Percentiles rank a stretch among this genome's conserved stretches.
phyloP scores from a whole-genome alignment of 2,113 vertebrate genomes.

The Callorhinus ursinus region DNA sequence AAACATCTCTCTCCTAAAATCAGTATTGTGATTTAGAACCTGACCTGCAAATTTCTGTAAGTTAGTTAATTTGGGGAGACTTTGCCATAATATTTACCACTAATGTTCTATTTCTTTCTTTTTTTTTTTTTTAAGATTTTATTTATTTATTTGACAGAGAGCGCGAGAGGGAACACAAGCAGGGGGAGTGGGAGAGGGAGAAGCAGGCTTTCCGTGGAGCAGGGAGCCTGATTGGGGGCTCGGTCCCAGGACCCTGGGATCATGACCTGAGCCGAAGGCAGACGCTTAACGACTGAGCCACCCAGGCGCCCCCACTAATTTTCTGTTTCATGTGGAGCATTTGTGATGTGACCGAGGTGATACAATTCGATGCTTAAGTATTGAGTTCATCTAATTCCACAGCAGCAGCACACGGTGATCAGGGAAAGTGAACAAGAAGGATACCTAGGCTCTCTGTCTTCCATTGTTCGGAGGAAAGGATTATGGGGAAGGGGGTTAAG shows the following conservation, averaged over 20 bases:
- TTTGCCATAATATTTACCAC: not conserved
- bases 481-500: not conserved
- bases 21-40: not conserved
- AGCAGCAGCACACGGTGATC: not conserved
- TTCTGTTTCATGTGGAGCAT: not conserved
- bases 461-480: not conserved
- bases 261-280: too few species aligned
- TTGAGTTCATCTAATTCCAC: not conserved
- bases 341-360: not conserved
- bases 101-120: not conserved
- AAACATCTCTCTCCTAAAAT: not conserved
- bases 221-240: too few species aligned
- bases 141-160: too few species aligned
- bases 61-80: not conserved
- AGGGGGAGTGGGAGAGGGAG: too few species aligned
- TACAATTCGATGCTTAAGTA: not conserved
- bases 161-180: too few species aligned
- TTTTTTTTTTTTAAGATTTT: too few species aligned
- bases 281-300: too few species aligned
- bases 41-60: not conserved
- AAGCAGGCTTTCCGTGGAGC: too few species aligned
- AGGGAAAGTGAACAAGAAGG: not conserved
- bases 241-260: too few species aligned
- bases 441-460: not conserved
- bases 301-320: not conserved